A percentile compares a stretch with the other conserved stretches of the same genome.
Evolutionary conservation across 2,888 invertebrate genomes (phyloP).

Genomic region (Hyalella azteca): DNA sequence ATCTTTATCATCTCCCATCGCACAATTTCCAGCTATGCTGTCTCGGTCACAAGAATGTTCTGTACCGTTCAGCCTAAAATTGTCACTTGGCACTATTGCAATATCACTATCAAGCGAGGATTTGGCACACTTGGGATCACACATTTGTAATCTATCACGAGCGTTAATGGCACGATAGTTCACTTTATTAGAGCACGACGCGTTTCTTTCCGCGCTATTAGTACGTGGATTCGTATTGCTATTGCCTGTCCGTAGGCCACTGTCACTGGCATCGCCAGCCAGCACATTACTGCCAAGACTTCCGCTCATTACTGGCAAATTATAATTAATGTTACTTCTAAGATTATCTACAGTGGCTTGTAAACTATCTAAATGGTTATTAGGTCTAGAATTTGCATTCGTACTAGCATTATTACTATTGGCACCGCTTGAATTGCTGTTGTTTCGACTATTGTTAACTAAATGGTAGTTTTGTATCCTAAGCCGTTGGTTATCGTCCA

Average conservation of each 20-base stretch:
- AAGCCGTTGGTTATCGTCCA: constrained; percentile 56
- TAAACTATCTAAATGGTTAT: constrained; percentile 27
- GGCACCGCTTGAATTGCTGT: constrained; percentile 42
- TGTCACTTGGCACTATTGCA: background rate
- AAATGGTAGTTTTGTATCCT: constrained; percentile 50
- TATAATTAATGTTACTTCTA: constrained; percentile 20
- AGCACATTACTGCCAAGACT: constrained; percentile 8
- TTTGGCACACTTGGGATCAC: constrained; percentile 22
- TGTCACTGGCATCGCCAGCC: background rate
- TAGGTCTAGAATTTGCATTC: constrained; percentile 41
- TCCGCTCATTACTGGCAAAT: constrained; percentile 22
- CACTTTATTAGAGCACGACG: constrained; percentile 5
- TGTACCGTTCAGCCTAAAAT: background rate
- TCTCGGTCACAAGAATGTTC: background rate
- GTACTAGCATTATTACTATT: constrained; percentile 44
- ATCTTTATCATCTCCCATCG: constrained; percentile 16
- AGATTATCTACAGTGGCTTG: constrained; percentile 39
- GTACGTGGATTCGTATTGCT: constrained; percentile 38
- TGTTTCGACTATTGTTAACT: constrained; percentile 28
- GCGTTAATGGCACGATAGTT: constrained; percentile 29
- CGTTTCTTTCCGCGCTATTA: constrained; percentile 11
- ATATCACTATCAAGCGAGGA: background rate
- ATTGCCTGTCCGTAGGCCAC: constrained; percentile 12
- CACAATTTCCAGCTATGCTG: background rate
- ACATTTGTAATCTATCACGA: background rate